A percentile compares a stretch with the other conserved stretches of the same genome.
These are phyloP conservation scores for Molanna angustata DNA, from an alignment of 2,888 invertebrate genomes.

Conservation along the genomic window DNA sequence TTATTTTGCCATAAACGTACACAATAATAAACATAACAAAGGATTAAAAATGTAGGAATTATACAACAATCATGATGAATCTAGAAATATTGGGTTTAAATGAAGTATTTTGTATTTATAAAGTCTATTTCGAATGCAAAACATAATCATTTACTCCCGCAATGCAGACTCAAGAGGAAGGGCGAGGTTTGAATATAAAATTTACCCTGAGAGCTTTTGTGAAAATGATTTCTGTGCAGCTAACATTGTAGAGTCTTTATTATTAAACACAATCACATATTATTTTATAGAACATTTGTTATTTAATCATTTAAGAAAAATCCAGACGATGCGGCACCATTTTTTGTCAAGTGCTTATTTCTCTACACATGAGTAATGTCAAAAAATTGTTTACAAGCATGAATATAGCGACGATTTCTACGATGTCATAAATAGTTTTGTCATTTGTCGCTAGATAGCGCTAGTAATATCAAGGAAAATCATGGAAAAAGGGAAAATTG, in stretches of 20 bases:
- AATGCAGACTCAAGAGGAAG: slow-evolving; percentile 14
- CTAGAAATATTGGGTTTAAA: too few species aligned
- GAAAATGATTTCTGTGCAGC: slow-evolving; percentile 31
- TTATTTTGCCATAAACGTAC: slow-evolving; percentile 1
- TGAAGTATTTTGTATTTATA: too few species aligned
- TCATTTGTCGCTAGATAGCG: background rate
- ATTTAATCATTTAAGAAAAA: slow-evolving; percentile 3
- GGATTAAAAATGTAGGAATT: too few species aligned
- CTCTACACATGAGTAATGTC: slow-evolving; percentile 21
- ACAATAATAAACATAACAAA: too few species aligned
- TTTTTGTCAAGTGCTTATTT: too few species aligned
- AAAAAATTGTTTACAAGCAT: slow-evolving; percentile 24
- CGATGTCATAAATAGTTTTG: background rate
- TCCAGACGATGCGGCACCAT: background rate
- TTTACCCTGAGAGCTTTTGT: slow-evolving; percentile 29
- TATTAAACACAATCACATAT: background rate
- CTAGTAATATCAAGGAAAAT: background rate
- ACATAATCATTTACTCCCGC: slow-evolving; percentile 12
- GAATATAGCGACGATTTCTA: slow-evolving; percentile 10
- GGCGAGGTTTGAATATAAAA: slow-evolving; percentile 11
- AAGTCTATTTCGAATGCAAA: too few species aligned
- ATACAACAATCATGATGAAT: too few species aligned
- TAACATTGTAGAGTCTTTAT: slow-evolving; percentile 14
- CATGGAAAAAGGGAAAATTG: too few species aligned
- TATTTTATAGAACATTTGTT: background rate